Conservation (phyloP, 2,113 vertebrate species). For the Atherinomorus stipes region DNA sequence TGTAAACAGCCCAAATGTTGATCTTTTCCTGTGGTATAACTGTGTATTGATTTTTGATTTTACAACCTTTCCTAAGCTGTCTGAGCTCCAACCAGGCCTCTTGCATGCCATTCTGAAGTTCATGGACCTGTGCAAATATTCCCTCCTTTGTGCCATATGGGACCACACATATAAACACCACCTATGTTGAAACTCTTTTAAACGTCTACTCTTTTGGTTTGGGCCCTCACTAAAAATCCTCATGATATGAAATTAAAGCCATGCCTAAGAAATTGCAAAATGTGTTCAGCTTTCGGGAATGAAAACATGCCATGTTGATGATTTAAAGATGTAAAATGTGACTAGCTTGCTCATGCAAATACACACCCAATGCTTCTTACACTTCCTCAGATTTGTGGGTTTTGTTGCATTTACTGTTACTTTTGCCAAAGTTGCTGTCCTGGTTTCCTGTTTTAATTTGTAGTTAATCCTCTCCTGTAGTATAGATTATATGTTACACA, state of each 20-base stretch:
- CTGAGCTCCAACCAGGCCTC: slow-evolving; percentile 24
- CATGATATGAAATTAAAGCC: slow-evolving; percentile 38
- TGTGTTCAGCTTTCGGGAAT: too few relatives aligned
- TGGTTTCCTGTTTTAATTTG: too few relatives aligned
- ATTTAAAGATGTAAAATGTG: too few relatives aligned
- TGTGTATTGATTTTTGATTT: slow-evolving; percentile 74
- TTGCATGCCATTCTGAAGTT: slow-evolving; percentile 47
- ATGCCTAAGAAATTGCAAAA: background rate
- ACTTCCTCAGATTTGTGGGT: too few relatives aligned
- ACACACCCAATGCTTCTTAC: too few relatives aligned
- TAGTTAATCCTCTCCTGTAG: too few relatives aligned
- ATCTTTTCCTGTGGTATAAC: slow-evolving; percentile 57
- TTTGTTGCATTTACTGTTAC: too few relatives aligned
- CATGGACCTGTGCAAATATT: slow-evolving; percentile 50
- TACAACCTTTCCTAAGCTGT: slow-evolving; percentile 41
- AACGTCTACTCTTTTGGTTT: background rate
- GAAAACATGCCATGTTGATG: too few relatives aligned
- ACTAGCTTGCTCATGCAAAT: too few relatives aligned
- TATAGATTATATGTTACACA: too few relatives aligned
- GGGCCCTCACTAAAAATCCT: slow-evolving; percentile 45
- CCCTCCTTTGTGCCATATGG: slow-evolving; percentile 28
- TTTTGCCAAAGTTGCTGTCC: too few relatives aligned
- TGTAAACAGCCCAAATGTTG: slow-evolving; percentile 77
- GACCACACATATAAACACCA: slow-evolving; percentile 45
- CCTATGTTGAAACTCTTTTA: slow-evolving; percentile 22